These are phyloP conservation scores for Emydoidea blandingii DNA, from an alignment of 2,797 vertebrate species.

Conservation along the genomic window DNA sequence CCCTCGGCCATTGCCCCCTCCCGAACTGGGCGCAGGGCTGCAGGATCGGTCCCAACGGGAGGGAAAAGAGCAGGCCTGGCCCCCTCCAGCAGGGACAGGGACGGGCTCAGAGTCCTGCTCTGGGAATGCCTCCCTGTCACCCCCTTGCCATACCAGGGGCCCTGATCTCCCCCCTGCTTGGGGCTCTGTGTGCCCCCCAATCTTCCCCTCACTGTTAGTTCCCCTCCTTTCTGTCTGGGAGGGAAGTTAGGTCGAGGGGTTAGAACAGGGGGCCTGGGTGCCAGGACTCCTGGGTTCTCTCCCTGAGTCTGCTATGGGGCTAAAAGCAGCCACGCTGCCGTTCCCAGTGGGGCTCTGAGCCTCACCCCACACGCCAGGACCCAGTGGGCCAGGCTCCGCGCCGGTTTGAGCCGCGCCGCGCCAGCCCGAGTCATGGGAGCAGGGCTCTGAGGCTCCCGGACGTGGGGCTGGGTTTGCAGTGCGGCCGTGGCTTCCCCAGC, in stretches of 20 bases:
- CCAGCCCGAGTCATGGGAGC: not conserved
- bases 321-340: not conserved
- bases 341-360: not conserved
- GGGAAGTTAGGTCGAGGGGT: too few species aligned
- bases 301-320: not conserved
- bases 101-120: too few species aligned
- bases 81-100: too few species aligned
- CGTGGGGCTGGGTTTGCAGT: too few species aligned
- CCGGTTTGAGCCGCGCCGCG: rapidly evolving
- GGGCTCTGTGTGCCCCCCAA: not conserved
- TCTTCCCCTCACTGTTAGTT: not conserved
- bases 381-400: not conserved
- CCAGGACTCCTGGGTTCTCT: not conserved
- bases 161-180: too few species aligned
- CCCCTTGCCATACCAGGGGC: not conserved
- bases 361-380: not conserved
- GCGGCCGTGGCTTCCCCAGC: too few species aligned
- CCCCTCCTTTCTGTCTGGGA: not conserved
- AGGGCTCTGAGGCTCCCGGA: not conserved
- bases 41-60: not conserved
- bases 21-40: not conserved
- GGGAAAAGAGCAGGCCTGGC: not conserved
- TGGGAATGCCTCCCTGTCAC: not conserved
- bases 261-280: too few species aligned
- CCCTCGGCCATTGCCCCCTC: not conserved